phyloP scores from a whole-genome alignment of 2,797 vertebrate genomes.

The Phylloscopus collybita region DNA sequence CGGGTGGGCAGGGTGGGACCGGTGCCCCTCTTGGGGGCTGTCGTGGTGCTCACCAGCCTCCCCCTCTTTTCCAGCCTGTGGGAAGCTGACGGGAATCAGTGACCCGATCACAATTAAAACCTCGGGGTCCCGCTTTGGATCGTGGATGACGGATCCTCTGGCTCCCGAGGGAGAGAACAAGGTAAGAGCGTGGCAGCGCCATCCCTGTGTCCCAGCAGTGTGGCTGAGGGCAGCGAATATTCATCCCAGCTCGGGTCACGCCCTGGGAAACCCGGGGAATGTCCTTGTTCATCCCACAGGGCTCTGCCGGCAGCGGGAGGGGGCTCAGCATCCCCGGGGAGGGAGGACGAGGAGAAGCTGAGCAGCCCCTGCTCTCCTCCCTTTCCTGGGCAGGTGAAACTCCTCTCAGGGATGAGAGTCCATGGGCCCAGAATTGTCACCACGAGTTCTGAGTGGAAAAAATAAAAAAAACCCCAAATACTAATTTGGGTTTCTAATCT shows the following conservation, averaged over 20 bases:
- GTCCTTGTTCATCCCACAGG: neutral
- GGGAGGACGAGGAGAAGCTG: neutral
- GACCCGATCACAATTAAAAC: conserved; percentile 94
- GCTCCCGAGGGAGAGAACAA: conserved; percentile 90
- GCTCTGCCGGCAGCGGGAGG: neutral
- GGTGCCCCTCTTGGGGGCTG: neutral
- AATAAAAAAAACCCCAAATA: neutral
- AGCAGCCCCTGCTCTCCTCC: neutral
- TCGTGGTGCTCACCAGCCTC: conserved; percentile 1
- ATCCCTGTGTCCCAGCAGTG: accelerated
- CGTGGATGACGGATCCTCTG: conserved; percentile 96
- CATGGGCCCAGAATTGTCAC: neutral
- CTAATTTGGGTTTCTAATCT: neutral
- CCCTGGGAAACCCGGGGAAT: neutral
- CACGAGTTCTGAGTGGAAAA: neutral
- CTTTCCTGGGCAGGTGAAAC: neutral
- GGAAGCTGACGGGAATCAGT: conserved; percentile 94
- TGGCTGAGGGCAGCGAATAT: neutral
- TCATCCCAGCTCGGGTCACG: neutral
- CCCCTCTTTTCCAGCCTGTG: conserved; percentile 87
- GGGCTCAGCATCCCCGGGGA: neutral
- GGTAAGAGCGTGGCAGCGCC: conserved; percentile 76
- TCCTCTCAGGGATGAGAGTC: neutral
- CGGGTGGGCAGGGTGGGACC: neutral
- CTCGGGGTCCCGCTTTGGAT: conserved; percentile 94